phyloP scores from a whole-genome alignment of 2,888 invertebrate genomes.

The Agrypnus murinus region DNA sequence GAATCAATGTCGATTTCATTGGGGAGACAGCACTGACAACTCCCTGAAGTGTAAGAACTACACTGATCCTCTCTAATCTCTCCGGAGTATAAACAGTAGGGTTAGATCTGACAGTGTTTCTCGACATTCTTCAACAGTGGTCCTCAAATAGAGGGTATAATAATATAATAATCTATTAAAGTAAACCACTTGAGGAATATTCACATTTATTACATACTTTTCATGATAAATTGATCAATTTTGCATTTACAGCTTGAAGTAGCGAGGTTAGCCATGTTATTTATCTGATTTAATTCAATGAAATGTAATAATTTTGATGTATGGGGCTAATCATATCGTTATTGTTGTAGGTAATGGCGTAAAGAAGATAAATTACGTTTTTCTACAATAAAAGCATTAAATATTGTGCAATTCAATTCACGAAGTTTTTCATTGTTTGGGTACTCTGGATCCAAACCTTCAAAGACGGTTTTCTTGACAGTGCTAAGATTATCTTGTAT shows the following conservation, averaged over 20 bases:
- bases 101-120: constrained; percentile 35
- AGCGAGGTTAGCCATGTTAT: no score
- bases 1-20: constrained; percentile 43
- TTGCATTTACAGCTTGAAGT: no score
- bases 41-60: constrained; percentile 44
- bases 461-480: constrained; percentile 32
- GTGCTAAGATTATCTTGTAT: constrained; percentile 36
- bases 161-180: no score
- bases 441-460: constrained; percentile 23
- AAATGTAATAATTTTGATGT: no score
- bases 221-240: no score
- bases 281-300: no score
- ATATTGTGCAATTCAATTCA: not conserved
- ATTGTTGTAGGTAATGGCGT: no score
- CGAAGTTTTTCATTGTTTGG: constrained; percentile 24
- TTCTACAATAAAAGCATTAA: not conserved
- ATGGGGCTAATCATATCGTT: no score
- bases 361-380: no score
- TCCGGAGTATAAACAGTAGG: constrained; percentile 43
- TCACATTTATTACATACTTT: no score
- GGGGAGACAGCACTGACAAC: constrained; percentile 37
- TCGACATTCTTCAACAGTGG: constrained; percentile 32
- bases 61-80: constrained; percentile 47
- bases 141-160: not conserved
- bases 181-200: no score